phyloP scores from a whole-genome alignment of 2,888 invertebrate species.

The Hedychridium roseum region DNA sequence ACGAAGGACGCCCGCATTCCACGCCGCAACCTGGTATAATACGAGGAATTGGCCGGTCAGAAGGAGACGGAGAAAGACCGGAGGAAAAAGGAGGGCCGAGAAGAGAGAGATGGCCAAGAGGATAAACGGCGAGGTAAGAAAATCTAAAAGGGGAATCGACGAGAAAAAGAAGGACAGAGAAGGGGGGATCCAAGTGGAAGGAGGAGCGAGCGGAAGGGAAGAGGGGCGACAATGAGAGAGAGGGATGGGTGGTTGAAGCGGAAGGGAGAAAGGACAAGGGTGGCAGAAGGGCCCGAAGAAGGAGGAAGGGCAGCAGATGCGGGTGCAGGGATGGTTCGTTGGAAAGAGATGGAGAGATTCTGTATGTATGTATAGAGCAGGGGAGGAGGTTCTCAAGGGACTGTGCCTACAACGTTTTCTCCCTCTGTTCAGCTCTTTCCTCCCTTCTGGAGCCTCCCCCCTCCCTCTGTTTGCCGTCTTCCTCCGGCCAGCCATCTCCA shows the following conservation, averaged over 20 bases:
- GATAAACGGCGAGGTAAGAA: not conserved
- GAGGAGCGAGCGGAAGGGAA: constrained; percentile 4
- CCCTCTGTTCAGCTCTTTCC: constrained; percentile 17
- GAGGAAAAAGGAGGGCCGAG: constrained; percentile 16
- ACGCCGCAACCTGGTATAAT: constrained; percentile 62
- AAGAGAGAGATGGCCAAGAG: constrained; percentile 7
- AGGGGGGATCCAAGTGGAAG: constrained; percentile 8
- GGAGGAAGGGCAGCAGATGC: constrained; percentile 11
- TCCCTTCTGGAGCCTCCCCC: constrained; percentile 25
- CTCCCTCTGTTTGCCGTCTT: constrained; percentile 10
- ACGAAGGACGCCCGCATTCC: constrained; percentile 65
- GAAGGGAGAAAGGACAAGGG: constrained; percentile 4
- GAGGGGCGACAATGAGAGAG: not conserved
- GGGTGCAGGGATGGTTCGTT: too few species aligned
- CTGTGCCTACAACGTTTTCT: not conserved
- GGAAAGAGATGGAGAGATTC: constrained; percentile 6
- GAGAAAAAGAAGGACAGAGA: constrained; percentile 17
- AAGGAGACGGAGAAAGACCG: constrained; percentile 13
- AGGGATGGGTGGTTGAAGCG: constrained; percentile 3
- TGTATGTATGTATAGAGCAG: constrained; percentile 8
- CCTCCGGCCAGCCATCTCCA: constrained; percentile 27
- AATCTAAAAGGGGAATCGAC: too few species aligned
- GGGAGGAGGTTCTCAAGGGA: not conserved
- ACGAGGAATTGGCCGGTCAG: constrained; percentile 58
- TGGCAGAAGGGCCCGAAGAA: constrained; percentile 8